phyloP scores from a whole-genome alignment of 2,888 invertebrate genomes.

The Elegia similella region DNA sequence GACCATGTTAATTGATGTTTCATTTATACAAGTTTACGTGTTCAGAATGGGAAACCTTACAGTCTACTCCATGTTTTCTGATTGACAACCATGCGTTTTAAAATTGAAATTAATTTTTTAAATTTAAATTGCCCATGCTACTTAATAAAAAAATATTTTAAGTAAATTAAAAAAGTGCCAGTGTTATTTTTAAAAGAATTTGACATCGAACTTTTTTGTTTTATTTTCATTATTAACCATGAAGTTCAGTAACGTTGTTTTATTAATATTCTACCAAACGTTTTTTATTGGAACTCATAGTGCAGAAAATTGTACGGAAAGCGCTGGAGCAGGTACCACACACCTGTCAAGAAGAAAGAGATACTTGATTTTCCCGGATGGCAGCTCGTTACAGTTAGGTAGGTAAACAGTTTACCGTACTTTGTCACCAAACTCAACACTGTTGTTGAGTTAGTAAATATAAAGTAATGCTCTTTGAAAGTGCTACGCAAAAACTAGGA shows the following conservation, averaged over 20 bases:
- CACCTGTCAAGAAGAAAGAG: constrained; percentile 79
- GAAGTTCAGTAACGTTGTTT: neutral
- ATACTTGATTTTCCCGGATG: constrained; percentile 82
- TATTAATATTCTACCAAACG: neutral
- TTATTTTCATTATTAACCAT: neutral
- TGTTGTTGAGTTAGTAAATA: neutral
- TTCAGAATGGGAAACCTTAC: constrained; percentile 39
- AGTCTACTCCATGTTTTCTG: constrained; percentile 54
- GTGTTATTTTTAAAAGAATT: neutral
- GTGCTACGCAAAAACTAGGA: too few species aligned
- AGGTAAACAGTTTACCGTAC: constrained; percentile 35
- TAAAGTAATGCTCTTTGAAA: neutral
- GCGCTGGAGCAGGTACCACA: constrained; percentile 41
- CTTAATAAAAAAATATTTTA: constrained; percentile 14
- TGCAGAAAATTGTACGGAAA: constrained; percentile 39
- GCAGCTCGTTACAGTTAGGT: constrained; percentile 83
- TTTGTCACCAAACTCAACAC: neutral
- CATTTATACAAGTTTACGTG: constrained; percentile 55
- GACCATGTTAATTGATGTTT: constrained; percentile 67
- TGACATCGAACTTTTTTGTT: neutral
- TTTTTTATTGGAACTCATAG: constrained; percentile 16
- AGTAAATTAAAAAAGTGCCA: constrained; percentile 15
- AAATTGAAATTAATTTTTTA: constrained; percentile 33
- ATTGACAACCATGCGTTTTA: constrained; percentile 42
- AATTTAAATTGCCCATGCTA: constrained; percentile 9